Percentiles rank a stretch among this genome's conserved stretches.
phyloP scores from a whole-genome alignment of 2,113 vertebrate genomes.

The Ardeotis arabs region DNA sequence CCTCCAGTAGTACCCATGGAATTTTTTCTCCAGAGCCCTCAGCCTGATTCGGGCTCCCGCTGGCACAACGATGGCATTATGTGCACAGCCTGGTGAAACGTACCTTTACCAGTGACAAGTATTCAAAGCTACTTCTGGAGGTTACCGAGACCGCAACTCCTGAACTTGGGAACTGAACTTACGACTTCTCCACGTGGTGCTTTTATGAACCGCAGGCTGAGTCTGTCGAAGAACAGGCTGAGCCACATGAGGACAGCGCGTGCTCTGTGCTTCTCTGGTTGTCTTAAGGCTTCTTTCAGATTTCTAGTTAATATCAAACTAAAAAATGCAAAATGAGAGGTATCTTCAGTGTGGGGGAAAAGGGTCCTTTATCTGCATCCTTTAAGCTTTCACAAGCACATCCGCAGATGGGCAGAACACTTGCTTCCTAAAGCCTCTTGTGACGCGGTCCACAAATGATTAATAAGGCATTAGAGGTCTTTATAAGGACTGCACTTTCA shows the following conservation, averaged over 20 bases:
- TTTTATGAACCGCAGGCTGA: background rate
- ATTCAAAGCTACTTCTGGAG: background rate
- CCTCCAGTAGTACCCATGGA: background rate
- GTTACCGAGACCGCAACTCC: background rate
- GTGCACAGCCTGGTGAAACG: background rate
- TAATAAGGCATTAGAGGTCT: slow-evolving; percentile 28
- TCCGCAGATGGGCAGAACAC: background rate
- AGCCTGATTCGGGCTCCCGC: background rate
- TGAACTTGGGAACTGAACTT: background rate
- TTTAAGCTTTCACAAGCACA: background rate
- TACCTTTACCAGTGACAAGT: background rate
- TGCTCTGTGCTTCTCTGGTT: background rate
- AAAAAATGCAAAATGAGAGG: background rate
- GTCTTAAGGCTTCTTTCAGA: background rate
- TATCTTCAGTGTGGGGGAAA: background rate
- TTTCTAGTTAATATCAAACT: background rate
- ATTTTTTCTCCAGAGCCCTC: background rate
- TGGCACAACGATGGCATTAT: fast-evolving
- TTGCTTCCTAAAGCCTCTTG: slow-evolving; percentile 36
- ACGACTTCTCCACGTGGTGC: background rate
- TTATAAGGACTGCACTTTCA: slow-evolving; percentile 37
- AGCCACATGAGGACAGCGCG: fast-evolving
- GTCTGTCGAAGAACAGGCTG: background rate
- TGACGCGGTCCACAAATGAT: slow-evolving; percentile 15
- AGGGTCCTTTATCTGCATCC: background rate